Conservation (phyloP, 1,140 invertebrate genomes). For the Metopolophium dirhodum region DNA sequence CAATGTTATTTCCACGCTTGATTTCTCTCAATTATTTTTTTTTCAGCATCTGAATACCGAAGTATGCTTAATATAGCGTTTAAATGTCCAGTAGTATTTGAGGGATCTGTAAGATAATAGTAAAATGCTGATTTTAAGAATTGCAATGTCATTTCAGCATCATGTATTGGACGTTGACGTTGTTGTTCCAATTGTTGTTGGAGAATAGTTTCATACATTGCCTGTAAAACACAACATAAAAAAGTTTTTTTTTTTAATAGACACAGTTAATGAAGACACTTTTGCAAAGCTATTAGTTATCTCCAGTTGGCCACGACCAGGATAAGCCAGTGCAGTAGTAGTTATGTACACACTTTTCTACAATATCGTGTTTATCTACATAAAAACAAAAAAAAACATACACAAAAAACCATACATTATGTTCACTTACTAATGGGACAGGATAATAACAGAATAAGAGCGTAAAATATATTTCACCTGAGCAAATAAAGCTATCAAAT, state of each 20-base stretch:
- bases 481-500: background rate
- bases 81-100: slow-evolving; percentile 82
- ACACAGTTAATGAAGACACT: background rate
- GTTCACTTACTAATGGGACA: background rate
- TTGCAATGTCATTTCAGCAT: slow-evolving; percentile 85
- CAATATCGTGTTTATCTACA: background rate
- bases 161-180: slow-evolving; percentile 67
- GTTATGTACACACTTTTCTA: background rate
- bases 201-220: slow-evolving; percentile 80
- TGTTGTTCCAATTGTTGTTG: slow-evolving; percentile 69
- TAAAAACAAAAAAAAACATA: background rate
- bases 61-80: slow-evolving; percentile 86
- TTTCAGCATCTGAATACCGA: slow-evolving; percentile 78
- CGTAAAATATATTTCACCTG: background rate
- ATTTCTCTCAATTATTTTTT: slow-evolving; percentile 73
- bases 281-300: background rate
- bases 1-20: slow-evolving; percentile 58
- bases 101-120: slow-evolving; percentile 85
- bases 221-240: slow-evolving; percentile 66
- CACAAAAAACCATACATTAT: background rate
- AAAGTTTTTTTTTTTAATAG: background rate
- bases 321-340: background rate
- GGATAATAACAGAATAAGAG: background rate
- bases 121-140: slow-evolving; percentile 90
- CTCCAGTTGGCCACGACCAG: background rate